Conservation (phyloP, 2,888 invertebrate species). For the Caenorhabditis sulstoni region DNA sequence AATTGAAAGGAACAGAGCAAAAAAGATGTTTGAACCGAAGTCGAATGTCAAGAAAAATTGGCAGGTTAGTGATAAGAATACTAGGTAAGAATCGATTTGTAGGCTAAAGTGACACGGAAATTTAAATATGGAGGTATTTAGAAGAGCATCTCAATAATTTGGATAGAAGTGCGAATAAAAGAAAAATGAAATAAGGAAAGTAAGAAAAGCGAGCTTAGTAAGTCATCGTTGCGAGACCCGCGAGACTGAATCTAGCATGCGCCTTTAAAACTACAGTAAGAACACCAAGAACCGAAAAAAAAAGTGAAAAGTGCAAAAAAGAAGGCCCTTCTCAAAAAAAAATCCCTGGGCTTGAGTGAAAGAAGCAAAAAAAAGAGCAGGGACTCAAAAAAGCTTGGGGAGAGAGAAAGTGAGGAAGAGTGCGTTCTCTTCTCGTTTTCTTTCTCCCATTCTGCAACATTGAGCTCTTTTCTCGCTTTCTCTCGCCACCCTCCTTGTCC, state of each 20-base stretch:
- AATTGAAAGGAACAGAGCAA: no score
- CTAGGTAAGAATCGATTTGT: background rate
- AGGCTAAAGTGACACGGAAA: conserved; percentile 12
- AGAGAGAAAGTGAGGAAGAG: background rate
- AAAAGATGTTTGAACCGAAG: no score
- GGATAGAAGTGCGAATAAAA: background rate
- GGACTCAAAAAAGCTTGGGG: no score
- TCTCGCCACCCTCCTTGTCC: conserved; percentile 19
- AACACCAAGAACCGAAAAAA: background rate
- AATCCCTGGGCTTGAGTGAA: background rate
- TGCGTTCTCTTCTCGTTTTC: conserved; percentile 3
- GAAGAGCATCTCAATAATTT: background rate
- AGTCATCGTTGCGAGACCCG: background rate
- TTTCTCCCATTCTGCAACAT: conserved; percentile 24
- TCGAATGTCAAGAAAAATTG: background rate
- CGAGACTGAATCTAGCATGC: background rate
- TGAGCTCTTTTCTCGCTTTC: conserved; percentile 23
- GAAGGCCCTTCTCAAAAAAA: background rate
- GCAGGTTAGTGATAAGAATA: background rate
- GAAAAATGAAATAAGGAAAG: background rate
- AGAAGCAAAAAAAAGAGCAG: conserved; percentile 21
- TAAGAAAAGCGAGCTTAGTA: no score
- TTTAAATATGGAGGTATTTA: background rate
- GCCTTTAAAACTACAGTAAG: conserved; percentile 1
- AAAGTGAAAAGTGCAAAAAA: conserved; percentile 1